A percentile compares a stretch with the other conserved stretches of the same genome.
Conservation (phyloP, 1,140 invertebrate species). For the Zaprionus camerounensis region DNA sequence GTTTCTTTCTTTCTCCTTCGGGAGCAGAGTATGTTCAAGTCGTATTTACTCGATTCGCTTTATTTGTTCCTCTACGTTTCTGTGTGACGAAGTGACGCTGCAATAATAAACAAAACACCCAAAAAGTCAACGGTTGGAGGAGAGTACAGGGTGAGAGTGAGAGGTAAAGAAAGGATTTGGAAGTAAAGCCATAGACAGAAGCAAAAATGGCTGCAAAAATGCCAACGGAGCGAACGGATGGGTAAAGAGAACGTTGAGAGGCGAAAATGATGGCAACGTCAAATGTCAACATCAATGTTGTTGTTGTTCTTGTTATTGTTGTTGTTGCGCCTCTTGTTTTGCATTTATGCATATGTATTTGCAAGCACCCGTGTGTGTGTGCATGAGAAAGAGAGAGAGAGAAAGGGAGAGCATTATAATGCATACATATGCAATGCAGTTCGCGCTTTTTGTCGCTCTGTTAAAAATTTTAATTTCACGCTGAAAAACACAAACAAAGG, state of each 20-base stretch:
- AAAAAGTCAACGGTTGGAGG: slow-evolving; percentile 25
- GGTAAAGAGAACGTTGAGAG: slow-evolving; percentile 56
- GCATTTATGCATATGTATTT: slow-evolving; percentile 60
- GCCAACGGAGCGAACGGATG: slow-evolving; percentile 61
- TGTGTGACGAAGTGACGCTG: slow-evolving; percentile 60
- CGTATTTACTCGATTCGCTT: not conserved
- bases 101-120: slow-evolving; percentile 73
- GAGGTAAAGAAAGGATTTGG: slow-evolving; percentile 15
- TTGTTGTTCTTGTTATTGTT: slow-evolving; percentile 39
- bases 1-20: not conserved
- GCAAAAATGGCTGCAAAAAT: slow-evolving; percentile 69
- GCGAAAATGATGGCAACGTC: slow-evolving; percentile 61
- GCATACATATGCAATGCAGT: slow-evolving; percentile 42
- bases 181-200: slow-evolving; percentile 20
- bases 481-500: slow-evolving; percentile 65
- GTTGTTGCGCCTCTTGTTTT: slow-evolving; percentile 55
- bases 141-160: not conserved
- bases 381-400: not conserved
- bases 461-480: slow-evolving; percentile 80
- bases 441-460: slow-evolving; percentile 56
- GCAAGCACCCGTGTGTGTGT: slow-evolving; percentile 34
- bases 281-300: slow-evolving; percentile 77
- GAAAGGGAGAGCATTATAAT: slow-evolving; percentile 27
- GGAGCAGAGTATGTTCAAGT: not conserved
- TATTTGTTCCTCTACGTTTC: slow-evolving; percentile 36